phyloP scores from a whole-genome alignment of 2,113 vertebrate species.

The Scartelaos histophorus region DNA sequence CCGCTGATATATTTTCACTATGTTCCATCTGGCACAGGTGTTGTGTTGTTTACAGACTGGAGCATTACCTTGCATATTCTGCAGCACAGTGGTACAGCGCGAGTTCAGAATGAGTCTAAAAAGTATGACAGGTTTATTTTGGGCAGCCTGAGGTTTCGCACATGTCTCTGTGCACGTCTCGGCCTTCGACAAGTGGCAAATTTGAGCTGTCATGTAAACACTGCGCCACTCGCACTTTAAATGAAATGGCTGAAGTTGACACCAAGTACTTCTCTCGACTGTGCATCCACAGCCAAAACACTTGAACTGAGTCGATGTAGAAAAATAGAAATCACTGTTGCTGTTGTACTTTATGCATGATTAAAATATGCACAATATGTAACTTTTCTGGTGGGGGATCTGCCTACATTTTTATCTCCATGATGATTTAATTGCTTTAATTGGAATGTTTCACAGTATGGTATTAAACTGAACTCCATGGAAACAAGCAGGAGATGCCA shows the following conservation, averaged over 20 bases:
- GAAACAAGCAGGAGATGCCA: too few relatives aligned
- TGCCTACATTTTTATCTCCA: too few relatives aligned
- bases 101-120: background rate
- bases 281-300: background rate
- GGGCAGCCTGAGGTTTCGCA: slow-evolving; percentile 5
- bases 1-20: too few relatives aligned
- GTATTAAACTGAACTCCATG: too few relatives aligned
- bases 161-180: slow-evolving; percentile 5
- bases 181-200: background rate
- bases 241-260: background rate
- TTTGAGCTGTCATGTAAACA: slow-evolving; percentile 18
- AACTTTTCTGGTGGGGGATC: too few relatives aligned
- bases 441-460: too few relatives aligned
- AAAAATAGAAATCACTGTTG: background rate
- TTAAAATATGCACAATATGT: too few relatives aligned
- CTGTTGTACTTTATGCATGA: background rate
- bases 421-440: too few relatives aligned
- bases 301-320: background rate
- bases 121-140: slow-evolving; percentile 9
- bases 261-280: background rate
- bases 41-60: too few relatives aligned
- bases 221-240: slow-evolving; percentile 4
- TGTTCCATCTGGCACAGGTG: too few relatives aligned
- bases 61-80: background rate
- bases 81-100: background rate